Evolutionary conservation across 2,797 vertebrate genomes (phyloP).

Genomic region (Coluber constrictor): DNA sequence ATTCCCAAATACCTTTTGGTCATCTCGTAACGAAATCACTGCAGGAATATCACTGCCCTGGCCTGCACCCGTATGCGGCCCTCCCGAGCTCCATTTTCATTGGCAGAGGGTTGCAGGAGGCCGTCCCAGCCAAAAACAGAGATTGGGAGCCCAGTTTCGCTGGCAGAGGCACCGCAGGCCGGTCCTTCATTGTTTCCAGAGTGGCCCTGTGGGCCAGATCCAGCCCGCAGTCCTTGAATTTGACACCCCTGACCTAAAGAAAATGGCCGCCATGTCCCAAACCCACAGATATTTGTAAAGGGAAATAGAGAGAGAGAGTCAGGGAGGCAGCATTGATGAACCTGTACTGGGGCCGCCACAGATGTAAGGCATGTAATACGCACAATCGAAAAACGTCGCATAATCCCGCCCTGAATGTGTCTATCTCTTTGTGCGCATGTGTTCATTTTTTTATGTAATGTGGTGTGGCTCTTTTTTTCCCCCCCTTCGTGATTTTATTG

Average conservation of each 20-base stretch:
- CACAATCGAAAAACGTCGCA: not conserved
- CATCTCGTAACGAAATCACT: not conserved
- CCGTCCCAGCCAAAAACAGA: too few species aligned
- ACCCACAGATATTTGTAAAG: not conserved
- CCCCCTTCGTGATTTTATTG: conserved; percentile 63
- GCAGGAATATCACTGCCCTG: not conserved
- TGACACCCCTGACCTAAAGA: too few species aligned
- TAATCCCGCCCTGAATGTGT: not conserved
- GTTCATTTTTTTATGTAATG: conserved; percentile 66
- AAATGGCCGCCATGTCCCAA: not conserved
- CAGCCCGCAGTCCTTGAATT: too few species aligned
- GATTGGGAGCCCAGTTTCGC: too few species aligned
- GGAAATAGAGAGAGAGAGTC: not conserved
- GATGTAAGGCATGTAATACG: not conserved
- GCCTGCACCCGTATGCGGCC: not conserved
- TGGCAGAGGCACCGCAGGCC: too few species aligned
- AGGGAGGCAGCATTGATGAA: not conserved
- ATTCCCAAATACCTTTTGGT: not conserved
- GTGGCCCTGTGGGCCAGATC: too few species aligned
- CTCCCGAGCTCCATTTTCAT: too few species aligned
- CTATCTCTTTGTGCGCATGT: not conserved
- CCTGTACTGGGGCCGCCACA: not conserved
- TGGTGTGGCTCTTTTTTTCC: conserved; percentile 51
- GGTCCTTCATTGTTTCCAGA: too few species aligned
- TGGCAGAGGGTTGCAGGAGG: too few species aligned